Evolutionary conservation across 1,140 invertebrate species (phyloP), one percentile per base, ranked within the genome.

Genomic region (Drosophila albomicans): DNA sequence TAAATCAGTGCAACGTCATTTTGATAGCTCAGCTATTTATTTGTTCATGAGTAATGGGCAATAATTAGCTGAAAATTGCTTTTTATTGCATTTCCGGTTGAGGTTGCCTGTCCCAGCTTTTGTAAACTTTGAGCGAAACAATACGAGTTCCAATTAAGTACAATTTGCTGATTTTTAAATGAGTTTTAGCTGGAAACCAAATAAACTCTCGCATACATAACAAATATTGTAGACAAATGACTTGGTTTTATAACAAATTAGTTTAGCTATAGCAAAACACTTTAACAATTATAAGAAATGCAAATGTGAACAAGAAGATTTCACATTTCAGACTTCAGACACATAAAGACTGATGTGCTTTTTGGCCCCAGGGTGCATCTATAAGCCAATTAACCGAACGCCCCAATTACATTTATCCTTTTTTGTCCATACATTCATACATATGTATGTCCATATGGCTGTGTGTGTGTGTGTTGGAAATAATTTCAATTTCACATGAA

Each of bases 401-500:
- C 41, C 81, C 63, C 66, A 73, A 66, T 79, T 66, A 62, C 59
- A 76, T 43, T 71, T 66, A 73, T 76, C 38, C 52, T 58, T 58
- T 28, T 57, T 25, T 25, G 20, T 4, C 3, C 20, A 25, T 25
- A 20, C 16, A 20, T 20, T 20, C 16, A 20, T 20, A 20, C 20
- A 20, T 20, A 20, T 20, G 20, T 20, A 20, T 20, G 20, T 20
- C 20, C 20, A 20, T 20, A 20, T 20, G 20, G 3, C 20, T 68
- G 16, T 35, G 1, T 57, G 20, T 75, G 57, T 82, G 65, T 82
- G 72, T 75, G 68, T 20, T 78, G 65, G 43, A 71, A 88, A 82
- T 69, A 78, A 65, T 84, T 88, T 88, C 80, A 78, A 65, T 81
- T 88, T 88, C 85, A 88, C 78, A 66, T 81, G 84, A 88, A 88